Evolutionary conservation across 1,140 invertebrate species (phyloP), one percentile per base, ranked within the genome.

Genomic region (Diachasmimorpha longicaudata): DNA sequence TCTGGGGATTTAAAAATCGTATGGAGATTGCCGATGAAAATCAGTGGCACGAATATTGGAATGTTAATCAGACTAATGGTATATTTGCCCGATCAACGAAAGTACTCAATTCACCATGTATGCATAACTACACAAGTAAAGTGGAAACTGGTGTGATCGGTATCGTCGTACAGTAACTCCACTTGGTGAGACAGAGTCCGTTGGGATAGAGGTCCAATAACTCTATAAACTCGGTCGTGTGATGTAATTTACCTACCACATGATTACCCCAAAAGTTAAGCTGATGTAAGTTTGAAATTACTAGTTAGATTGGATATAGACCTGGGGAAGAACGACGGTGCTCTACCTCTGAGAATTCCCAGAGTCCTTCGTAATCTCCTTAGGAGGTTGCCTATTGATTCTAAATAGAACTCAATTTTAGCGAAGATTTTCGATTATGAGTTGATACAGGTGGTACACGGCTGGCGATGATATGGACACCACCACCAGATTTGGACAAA

Each of bases 261-360:
- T 86, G 83, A 86, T 88, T 87, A 87, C 83, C 81, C 76, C 78
- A 79, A 79, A 88, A 88, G 85, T 88, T 88, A 84, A 83, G 82
- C 81, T 78, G 84, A 85, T 86, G 86, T 87, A 87, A 87, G 85
- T 87, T 88, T 75, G 85, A 86, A 88, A 88, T 88, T 88, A 87
- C 85, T 85, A 85, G 85, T 86, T 87, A 87, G 87, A 87, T 87
- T 87, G 86, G 85, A 81, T 31, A 31, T 88, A 85, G 83, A 85
- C 82, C 85, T 84, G 86, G 85, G 82, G 82, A 52, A 71, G 66
- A 63, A 44, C 52, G 55, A 75, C 25, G 82, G 82, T 31, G 2
- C 31, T 31, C 31, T n/a, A n/a, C 31, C 31, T 31, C 31, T 2
- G 31, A 31, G 31, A 31, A 6, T 31, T 6, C 31, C 83, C 81